A percentile compares a stretch with the other conserved stretches of the same genome.
Conservation (phyloP, 2,888 invertebrate species). For the Oxytorus armatus region DNA sequence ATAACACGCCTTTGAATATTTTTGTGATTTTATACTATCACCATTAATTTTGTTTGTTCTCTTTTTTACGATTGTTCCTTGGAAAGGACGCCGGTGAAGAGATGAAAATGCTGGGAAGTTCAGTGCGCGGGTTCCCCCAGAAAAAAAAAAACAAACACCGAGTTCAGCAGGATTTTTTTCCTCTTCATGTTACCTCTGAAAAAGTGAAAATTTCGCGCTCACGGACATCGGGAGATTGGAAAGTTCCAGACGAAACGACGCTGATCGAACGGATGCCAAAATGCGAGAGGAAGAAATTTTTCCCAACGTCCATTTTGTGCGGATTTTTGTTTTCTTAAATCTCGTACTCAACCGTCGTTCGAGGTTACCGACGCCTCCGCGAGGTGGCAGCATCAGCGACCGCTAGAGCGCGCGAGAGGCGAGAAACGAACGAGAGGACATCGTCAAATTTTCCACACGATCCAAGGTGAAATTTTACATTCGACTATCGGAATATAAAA, state of each 20-base stretch:
- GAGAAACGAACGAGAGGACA: neutral
- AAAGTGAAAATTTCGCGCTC: neutral
- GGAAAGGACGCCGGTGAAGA: conserved; percentile 50
- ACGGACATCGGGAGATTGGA: conserved; percentile 3
- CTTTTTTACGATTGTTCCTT: too few species aligned
- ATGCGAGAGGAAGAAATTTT: neutral
- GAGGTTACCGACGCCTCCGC: neutral
- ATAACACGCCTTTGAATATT: neutral
- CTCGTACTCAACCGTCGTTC: too few species aligned
- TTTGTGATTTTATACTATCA: conserved; percentile 6
- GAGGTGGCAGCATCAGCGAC: neutral
- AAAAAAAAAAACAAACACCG: conserved; percentile 9
- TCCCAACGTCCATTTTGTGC: too few species aligned
- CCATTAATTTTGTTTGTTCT: too few species aligned
- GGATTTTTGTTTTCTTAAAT: too few species aligned
- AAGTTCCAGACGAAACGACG: conserved; percentile 16
- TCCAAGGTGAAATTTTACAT: conserved; percentile 42
- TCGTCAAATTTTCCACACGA: conserved; percentile 2
- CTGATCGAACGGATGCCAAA: conserved; percentile 1
- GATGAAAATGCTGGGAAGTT: conserved; percentile 17
- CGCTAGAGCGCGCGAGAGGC: neutral
- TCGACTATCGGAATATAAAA: neutral
- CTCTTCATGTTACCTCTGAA: neutral
- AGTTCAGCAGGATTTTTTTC: neutral
- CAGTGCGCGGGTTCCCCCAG: neutral